These are phyloP conservation scores for Nixonia krombeini DNA, from an alignment of 1,140 invertebrate genomes.

Conservation along the genomic window DNA sequence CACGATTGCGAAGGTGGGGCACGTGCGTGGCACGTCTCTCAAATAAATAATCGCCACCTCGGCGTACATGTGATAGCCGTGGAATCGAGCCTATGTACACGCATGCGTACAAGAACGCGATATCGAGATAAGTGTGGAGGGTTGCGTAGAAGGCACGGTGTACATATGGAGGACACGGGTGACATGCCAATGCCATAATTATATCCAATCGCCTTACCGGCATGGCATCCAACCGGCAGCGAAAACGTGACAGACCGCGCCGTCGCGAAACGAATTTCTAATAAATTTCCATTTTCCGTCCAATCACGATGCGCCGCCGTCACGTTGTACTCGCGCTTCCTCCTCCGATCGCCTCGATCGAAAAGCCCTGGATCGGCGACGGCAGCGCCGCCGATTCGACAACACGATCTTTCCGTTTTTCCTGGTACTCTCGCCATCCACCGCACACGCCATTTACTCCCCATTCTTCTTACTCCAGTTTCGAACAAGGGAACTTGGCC, in stretches of 20 bases:
- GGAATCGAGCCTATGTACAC: constrained; percentile 4
- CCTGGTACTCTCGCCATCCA: too few relatives aligned
- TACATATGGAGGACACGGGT: constrained; percentile 45
- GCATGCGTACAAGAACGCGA: constrained; percentile 8
- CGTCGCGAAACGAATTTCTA: constrained; percentile 23
- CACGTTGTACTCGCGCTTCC: too few relatives aligned
- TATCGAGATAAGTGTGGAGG: constrained; percentile 5
- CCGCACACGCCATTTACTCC: too few relatives aligned
- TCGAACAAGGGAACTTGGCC: too few relatives aligned
- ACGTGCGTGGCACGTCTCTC: constrained; percentile 54
- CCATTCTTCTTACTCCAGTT: not conserved
- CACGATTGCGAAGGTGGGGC: constrained; percentile 54
- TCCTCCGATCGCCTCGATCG: too few relatives aligned
- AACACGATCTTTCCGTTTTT: too few relatives aligned
- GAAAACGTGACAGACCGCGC: constrained; percentile 34
- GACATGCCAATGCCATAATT: constrained; percentile 54
- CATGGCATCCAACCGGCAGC: constrained; percentile 25
- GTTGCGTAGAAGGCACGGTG: constrained; percentile 19
- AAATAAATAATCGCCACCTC: constrained; percentile 53
- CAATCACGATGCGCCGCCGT: too few relatives aligned
- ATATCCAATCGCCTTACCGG: constrained; percentile 44
- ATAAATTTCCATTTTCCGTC: constrained; percentile 20
- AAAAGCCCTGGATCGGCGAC: too few relatives aligned
- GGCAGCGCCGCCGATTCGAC: too few relatives aligned
- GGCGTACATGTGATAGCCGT: constrained; percentile 21